Percentiles rank a stretch among this genome's conserved stretches.
These are phyloP conservation scores for Steromphala cineraria DNA, from an alignment of 2,888 invertebrate genomes.

Conservation along the genomic window DNA sequence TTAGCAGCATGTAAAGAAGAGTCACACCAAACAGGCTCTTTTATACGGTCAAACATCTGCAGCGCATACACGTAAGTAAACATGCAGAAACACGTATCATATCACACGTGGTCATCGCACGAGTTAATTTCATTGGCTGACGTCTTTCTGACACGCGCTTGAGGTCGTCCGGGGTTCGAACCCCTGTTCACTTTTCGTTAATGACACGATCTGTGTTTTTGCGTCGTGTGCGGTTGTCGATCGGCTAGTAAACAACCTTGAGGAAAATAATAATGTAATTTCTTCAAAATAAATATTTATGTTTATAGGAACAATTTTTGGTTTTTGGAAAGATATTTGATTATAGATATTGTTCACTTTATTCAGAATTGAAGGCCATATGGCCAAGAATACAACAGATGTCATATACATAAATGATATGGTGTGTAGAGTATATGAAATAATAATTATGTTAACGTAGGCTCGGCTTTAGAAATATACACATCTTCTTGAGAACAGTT, in stretches of 20 bases:
- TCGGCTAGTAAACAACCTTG: background rate
- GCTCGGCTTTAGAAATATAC: no score
- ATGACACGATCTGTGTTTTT: background rate
- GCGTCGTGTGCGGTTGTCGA: background rate
- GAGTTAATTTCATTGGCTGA: background rate
- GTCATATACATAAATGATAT: no score
- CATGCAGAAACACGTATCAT: background rate
- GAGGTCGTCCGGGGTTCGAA: background rate
- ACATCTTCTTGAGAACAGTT: no score
- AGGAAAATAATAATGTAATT: no score
- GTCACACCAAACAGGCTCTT: background rate
- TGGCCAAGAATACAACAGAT: no score
- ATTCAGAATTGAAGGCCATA: no score
- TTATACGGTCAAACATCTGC: background rate
- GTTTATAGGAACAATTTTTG: no score
- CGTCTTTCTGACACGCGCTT: background rate
- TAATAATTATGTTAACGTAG: no score
- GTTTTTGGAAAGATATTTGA: no score
- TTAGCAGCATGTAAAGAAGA: background rate
- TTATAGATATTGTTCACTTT: no score
- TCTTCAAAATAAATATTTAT: no score
- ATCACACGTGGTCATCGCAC: background rate
- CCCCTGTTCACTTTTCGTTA: background rate
- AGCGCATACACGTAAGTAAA: background rate
- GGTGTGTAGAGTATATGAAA: no score